Conservation (phyloP, 2,888 invertebrate genomes). For the Molanna angustata region DNA sequence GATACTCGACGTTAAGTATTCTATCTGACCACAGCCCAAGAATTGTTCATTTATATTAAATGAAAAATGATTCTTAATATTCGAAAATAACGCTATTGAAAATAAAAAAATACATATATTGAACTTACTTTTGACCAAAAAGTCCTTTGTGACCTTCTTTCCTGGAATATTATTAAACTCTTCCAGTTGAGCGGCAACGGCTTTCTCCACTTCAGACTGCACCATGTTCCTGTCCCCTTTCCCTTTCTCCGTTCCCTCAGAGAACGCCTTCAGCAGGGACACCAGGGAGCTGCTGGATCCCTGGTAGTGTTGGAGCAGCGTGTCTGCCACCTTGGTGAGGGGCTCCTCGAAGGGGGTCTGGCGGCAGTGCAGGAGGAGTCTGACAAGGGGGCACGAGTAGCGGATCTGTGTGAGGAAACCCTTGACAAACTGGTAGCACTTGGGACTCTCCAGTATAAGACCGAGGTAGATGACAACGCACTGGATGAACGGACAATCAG, state of each 20-base stretch:
- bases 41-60: too few relatives aligned
- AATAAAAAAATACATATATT: too few relatives aligned
- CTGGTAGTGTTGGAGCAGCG: constrained; percentile 41
- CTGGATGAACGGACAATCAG: constrained; percentile 36
- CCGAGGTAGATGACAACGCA: constrained; percentile 32
- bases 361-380: constrained; percentile 38
- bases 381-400: constrained; percentile 42
- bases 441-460: constrained; percentile 25
- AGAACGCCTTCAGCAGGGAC: constrained; percentile 38
- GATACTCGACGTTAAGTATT: too few relatives aligned
- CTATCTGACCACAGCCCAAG: too few relatives aligned
- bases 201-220: constrained; percentile 21
- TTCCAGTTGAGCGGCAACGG: constrained; percentile 16
- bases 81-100: too few relatives aligned
- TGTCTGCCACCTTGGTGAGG: constrained; percentile 39
- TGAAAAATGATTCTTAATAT: too few relatives aligned
- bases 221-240: constrained; percentile 10
- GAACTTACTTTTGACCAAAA: constrained; percentile 27
- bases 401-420: constrained; percentile 38
- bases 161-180: constrained; percentile 20
- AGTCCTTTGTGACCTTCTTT: constrained; percentile 20
- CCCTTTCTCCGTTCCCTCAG: constrained; percentile 25
- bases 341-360: constrained; percentile 29
- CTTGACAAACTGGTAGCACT: constrained; percentile 25
- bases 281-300: constrained; percentile 41